Conservation (phyloP, 2,888 invertebrate genomes). For the Ligdia adustata region DNA sequence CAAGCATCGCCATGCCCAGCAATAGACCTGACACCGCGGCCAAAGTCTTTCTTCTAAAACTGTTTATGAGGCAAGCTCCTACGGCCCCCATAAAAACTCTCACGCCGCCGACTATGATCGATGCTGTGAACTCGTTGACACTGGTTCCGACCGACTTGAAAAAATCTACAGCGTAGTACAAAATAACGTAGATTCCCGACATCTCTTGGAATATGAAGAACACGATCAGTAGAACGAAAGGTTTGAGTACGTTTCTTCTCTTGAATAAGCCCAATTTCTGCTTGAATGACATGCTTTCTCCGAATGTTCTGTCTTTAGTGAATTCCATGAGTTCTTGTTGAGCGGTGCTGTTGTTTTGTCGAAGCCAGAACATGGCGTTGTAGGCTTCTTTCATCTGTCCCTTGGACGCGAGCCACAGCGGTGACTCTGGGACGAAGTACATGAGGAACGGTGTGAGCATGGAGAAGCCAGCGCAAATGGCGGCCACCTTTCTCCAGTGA, state of each 20-base stretch:
- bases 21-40: slow-evolving; percentile 86
- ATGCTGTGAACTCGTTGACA: slow-evolving; percentile 87
- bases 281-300: slow-evolving; percentile 65
- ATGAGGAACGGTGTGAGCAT: slow-evolving; percentile 83
- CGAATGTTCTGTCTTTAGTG: slow-evolving; percentile 70
- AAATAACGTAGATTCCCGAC: slow-evolving; percentile 88
- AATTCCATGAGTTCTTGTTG: slow-evolving; percentile 86
- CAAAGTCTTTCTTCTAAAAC: slow-evolving; percentile 85
- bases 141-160: slow-evolving; percentile 87
- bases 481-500: slow-evolving; percentile 87
- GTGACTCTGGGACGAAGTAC: slow-evolving; percentile 88
- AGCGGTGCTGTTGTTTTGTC: slow-evolving; percentile 85
- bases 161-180: slow-evolving; percentile 89
- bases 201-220: slow-evolving; percentile 89
- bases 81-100: slow-evolving; percentile 87
- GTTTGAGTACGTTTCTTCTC: slow-evolving; percentile 85
- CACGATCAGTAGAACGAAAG: slow-evolving; percentile 85
- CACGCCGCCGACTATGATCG: slow-evolving; percentile 88
- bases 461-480: slow-evolving; percentile 85
- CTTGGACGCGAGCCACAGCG: slow-evolving; percentile 86
- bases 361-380: slow-evolving; percentile 86
- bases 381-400: slow-evolving; percentile 85
- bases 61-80: slow-evolving; percentile 87
- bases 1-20: slow-evolving; percentile 86
- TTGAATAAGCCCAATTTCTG: slow-evolving; percentile 73